phyloP scores from a whole-genome alignment of 2,888 invertebrate genomes.

The Clostera curtula region DNA sequence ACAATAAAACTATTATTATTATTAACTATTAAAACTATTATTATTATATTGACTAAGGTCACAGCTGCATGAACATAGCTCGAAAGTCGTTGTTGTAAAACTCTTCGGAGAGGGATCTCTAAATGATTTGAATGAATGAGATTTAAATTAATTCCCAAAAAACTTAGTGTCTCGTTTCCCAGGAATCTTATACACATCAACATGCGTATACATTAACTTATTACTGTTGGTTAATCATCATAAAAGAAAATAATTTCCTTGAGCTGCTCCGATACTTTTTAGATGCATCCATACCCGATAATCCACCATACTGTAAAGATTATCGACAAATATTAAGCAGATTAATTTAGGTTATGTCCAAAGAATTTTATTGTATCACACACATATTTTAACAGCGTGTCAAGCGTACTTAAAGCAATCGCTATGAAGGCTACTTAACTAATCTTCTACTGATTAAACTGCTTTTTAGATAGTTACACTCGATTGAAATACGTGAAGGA shows the following conservation, averaged over 20 bases:
- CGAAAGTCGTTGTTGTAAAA: too few species aligned
- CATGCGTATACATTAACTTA: not conserved
- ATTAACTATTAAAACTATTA: too few species aligned
- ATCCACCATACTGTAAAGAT: slow-evolving; percentile 18
- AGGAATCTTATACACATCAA: too few species aligned
- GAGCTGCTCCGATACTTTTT: slow-evolving; percentile 17
- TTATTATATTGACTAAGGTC: too few species aligned
- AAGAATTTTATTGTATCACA: slow-evolving; percentile 22
- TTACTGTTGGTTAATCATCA: not conserved
- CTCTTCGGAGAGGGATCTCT: too few species aligned
- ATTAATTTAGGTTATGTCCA: slow-evolving; percentile 22
- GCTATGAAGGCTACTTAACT: slow-evolving; percentile 22
- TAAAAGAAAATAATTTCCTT: not conserved
- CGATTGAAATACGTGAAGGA: slow-evolving; percentile 24
- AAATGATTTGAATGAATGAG: too few species aligned
- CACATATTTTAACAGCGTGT: slow-evolving; percentile 21
- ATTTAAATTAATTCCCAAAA: too few species aligned
- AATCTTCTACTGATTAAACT: slow-evolving; percentile 26
- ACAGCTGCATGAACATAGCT: too few species aligned
- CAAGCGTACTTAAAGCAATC: slow-evolving; percentile 23
- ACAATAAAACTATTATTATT: too few species aligned
- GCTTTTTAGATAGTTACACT: slow-evolving; percentile 23
- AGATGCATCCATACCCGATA: slow-evolving; percentile 19
- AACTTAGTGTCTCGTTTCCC: too few species aligned
- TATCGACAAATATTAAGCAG: slow-evolving; percentile 17